Evolutionary conservation across 2,888 invertebrate genomes (phyloP).

Genomic region (Macrophya alboannulata): DNA sequence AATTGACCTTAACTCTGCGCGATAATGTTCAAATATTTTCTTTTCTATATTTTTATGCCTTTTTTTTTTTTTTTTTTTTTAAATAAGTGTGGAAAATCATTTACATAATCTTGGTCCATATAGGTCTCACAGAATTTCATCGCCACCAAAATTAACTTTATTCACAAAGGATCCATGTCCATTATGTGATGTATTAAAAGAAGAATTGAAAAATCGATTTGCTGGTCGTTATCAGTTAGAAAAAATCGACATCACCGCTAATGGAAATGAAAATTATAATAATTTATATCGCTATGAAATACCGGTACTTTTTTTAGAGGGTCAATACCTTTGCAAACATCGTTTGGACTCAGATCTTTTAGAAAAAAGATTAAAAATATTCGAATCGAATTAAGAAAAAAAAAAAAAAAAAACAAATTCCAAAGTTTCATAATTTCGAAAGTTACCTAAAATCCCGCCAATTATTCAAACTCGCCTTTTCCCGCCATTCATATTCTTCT

Average conservation of each 20-base stretch:
- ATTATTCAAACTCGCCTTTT: not conserved
- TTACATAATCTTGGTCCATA: slow-evolving; percentile 54
- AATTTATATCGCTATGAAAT: slow-evolving; percentile 91
- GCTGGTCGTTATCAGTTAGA: slow-evolving; percentile 85
- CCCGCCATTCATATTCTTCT: not conserved
- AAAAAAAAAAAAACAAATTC: not conserved
- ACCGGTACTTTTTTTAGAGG: slow-evolving; percentile 93
- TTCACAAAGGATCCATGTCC: slow-evolving; percentile 92
- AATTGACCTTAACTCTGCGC: not conserved
- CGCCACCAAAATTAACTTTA: slow-evolving; percentile 86
- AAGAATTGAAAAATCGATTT: slow-evolving; percentile 84
- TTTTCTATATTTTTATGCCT: not conserved
- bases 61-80: no score
- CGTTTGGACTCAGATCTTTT: slow-evolving; percentile 84
- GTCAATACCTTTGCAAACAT: slow-evolving; percentile 91
- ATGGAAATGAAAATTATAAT: slow-evolving; percentile 88
- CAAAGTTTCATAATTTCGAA: not conserved
- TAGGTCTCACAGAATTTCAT: slow-evolving; percentile 72
- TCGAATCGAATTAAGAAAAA: slow-evolving; percentile 72
- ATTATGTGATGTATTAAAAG: slow-evolving; percentile 90
- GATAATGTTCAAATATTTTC: not conserved
- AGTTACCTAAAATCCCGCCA: not conserved
- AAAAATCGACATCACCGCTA: slow-evolving; percentile 89
- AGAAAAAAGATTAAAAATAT: slow-evolving; percentile 80
- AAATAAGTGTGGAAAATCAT: not conserved